Base-by-base conservation (phyloP, 2,113 vertebrate genomes). In the Tragelaphus strepsiceros region DNA sequence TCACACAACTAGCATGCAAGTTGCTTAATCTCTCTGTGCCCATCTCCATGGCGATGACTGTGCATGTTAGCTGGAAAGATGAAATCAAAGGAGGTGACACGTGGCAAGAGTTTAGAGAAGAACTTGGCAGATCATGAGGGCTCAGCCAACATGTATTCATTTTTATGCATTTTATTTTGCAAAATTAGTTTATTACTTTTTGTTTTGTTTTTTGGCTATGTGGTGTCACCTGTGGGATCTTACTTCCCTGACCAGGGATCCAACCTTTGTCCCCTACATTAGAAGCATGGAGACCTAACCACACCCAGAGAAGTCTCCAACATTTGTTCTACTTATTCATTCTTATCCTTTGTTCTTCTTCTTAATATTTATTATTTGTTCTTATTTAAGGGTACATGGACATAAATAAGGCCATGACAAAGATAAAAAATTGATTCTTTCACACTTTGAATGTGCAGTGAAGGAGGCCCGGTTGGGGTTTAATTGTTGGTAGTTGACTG, bases 1-100 rank as follows among this genome's bases (percentile, higher is more conserved):
- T 54, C 28, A 16, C 4, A 21, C 10, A 39, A 2, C 21, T 12
- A 2, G 7, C 2, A 0, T n/a, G 53, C 28, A 9, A 1, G 4
- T 24, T 43, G 58, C 6, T 21, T 88, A 2, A 32, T 35, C 12
- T 16, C 49, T n/a, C 28, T 24, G 32, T 22, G 32, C 43, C 35
- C 19, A 2, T 64, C 5, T 85, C 39, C 30, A 14, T 1, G 35
- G 32, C 3, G 5, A 4, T 6, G 19, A 22, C 28, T 4, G 2
- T 3, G 9, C 43, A 24, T 5, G 2, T 53, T 32, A 12, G 32
- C 81, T 43, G 32, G 13, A 53, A 81, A 24, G 53, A 43, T 15
- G 32, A 80, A 30, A 80, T 80, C 26, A 13, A 19, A 22, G 17
- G 35, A 35, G 6, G 1, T 1, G 43, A 32, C 11, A 32, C 0